phyloP scores from a whole-genome alignment of 2,888 invertebrate species.

The Calameuta filiformis region DNA sequence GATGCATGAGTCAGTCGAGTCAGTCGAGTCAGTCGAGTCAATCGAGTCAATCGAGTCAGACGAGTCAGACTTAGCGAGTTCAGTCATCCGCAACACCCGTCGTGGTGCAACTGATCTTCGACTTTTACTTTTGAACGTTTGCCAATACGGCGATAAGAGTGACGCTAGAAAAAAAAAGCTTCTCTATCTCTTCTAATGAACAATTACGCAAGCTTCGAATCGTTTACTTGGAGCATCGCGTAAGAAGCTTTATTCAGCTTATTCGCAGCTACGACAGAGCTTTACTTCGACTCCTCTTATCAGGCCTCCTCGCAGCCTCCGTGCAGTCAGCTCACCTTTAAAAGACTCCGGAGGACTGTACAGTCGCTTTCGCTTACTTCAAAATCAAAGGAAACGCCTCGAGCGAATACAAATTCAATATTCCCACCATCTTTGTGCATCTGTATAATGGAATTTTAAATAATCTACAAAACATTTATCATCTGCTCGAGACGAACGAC shows the following conservation, averaged over 20 bases:
- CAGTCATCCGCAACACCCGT: background rate
- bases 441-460: no score
- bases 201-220: background rate
- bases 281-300: background rate
- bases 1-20: background rate
- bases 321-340: background rate
- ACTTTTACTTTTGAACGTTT: background rate
- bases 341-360: background rate
- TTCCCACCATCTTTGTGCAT: no score
- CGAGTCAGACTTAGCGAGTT: no score
- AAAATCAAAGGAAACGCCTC: background rate
- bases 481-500: no score
- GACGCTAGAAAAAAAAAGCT: no score
- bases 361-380: background rate
- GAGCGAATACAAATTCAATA: no score
- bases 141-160: background rate
- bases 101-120: background rate
- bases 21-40: no score
- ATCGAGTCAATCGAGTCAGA: background rate
- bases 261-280: conserved; percentile 15
- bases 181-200: background rate
- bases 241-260: conserved; percentile 26
- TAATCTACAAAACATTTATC: no score
- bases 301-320: background rate
- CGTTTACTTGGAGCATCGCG: conserved; percentile 15